These are phyloP conservation scores for Drosophila suzukii DNA, from an alignment of 1,140 invertebrate genomes.

Conservation along the genomic window DNA sequence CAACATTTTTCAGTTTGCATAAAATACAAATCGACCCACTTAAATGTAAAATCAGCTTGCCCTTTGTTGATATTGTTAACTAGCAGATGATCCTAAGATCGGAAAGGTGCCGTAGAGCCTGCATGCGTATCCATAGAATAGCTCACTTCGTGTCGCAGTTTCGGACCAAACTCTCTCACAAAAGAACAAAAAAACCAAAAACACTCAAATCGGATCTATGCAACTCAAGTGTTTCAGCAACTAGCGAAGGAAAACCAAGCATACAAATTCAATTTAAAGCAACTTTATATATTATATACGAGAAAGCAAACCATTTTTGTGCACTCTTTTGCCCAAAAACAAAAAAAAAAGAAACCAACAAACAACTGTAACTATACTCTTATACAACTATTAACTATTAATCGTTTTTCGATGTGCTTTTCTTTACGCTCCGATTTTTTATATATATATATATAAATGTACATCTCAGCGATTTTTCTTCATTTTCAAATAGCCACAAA, in stretches of 20 bases:
- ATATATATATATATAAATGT: constrained; percentile 23
- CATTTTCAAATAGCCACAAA: constrained; percentile 42
- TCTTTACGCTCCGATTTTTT: constrained; percentile 61
- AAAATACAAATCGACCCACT: not conserved
- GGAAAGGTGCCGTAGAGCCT: not conserved
- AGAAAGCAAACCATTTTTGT: constrained; percentile 38
- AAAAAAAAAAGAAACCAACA: constrained; percentile 8
- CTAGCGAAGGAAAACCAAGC: constrained; percentile 24
- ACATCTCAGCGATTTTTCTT: constrained; percentile 38
- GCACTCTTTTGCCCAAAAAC: constrained; percentile 45
- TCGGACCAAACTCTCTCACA: constrained; percentile 35
- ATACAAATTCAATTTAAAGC: constrained; percentile 35
- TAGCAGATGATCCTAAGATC: constrained; percentile 37
- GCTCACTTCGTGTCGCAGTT: constrained; percentile 40
- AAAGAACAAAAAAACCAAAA: constrained; percentile 1
- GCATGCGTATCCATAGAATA: constrained; percentile 35
- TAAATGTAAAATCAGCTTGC: constrained; percentile 21
- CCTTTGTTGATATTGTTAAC: constrained; percentile 73
- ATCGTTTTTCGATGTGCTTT: constrained; percentile 68
- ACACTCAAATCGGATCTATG: constrained; percentile 39
- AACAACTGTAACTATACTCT: constrained; percentile 53
- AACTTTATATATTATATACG: constrained; percentile 33
- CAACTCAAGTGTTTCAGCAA: constrained; percentile 71
- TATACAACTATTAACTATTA: constrained; percentile 52
- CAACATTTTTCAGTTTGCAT: not conserved